These are phyloP conservation scores for Melinopterus prodromus DNA, from an alignment of 2,888 invertebrate species.

Conservation along the genomic window DNA sequence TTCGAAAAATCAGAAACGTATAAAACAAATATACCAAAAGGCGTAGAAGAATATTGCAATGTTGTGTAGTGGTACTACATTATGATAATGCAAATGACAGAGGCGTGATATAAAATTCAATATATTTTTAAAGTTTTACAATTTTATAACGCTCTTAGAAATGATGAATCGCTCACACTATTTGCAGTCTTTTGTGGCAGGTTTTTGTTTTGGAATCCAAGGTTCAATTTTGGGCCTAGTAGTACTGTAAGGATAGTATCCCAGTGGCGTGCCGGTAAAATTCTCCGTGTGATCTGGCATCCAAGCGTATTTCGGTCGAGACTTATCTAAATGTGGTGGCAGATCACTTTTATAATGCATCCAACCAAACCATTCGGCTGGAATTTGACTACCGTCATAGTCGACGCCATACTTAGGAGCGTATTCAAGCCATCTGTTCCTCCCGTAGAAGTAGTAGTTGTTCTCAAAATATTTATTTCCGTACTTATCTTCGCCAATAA, in stretches of 20 bases:
- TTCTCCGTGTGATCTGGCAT: slow-evolving; percentile 87
- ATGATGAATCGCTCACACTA: not conserved
- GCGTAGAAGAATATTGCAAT: too few relatives aligned
- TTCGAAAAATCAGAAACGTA: too few relatives aligned
- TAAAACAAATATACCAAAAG: too few relatives aligned
- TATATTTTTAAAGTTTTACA: not conserved
- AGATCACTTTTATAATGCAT: slow-evolving; percentile 91
- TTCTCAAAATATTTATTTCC: slow-evolving; percentile 97
- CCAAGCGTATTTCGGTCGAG: slow-evolving; percentile 85
- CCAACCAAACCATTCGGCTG: slow-evolving; percentile 98
- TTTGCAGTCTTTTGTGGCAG: not conserved
- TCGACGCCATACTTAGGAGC: slow-evolving; percentile 71
- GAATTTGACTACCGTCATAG: slow-evolving; percentile 85
- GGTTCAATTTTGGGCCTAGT: slow-evolving; percentile 85
- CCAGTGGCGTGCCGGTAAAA: slow-evolving; percentile 78
- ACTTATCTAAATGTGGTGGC: slow-evolving; percentile 72
- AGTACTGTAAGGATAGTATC: slow-evolving; percentile 93
- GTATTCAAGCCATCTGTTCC: slow-evolving; percentile 96
- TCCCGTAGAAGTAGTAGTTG: slow-evolving; percentile 84
- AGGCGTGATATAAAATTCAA: not conserved
- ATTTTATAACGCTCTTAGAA: not conserved
- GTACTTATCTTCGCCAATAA: slow-evolving; percentile 87
- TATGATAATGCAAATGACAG: too few relatives aligned
- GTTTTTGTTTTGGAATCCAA: slow-evolving; percentile 70
- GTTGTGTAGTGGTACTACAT: too few relatives aligned